Evolutionary conservation across 2,797 vertebrate genomes (phyloP), one percentile per base, ranked within the genome.

Genomic region (Acanthiza pusilla): DNA sequence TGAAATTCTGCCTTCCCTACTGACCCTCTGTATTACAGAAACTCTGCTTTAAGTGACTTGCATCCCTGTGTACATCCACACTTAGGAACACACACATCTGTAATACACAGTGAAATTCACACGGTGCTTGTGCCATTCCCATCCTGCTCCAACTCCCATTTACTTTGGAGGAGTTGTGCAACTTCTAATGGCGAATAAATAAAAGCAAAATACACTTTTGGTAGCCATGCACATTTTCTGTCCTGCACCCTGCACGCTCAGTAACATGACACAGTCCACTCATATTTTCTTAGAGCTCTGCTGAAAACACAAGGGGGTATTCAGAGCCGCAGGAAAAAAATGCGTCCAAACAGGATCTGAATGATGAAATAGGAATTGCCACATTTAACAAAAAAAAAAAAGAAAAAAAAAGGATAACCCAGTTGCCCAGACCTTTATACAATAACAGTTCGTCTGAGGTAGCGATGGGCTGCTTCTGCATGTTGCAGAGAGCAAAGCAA

Each of bases 401-500:
- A n/a, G n/a, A 20, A 58, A 30, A 63, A 67, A 60, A 30, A 3
- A 66, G 63, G 58, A 72, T 88, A 85, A 92, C 34, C 51, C 72
- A 48, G 78, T 75, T 57, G 91, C 63, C 51, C 91, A 85, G 68
- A 87, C 66, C 85, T 94, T 79, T 65, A 75, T 74, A 91, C 94
- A 88, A 81, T 32, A 94, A 71, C 87, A 92, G 92, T 84, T 96
- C 27, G 73, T 54, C 63, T 85, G 72, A 92, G 96, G 94, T 91
- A 96, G 92, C 18, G 55, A 79, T 8, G 67, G 74, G 81, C 71
- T 96, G 61, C 94, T 93, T 57, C 94, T 43, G 94, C 88, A 78
- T 81, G 92, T 93, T 97, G 96, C 95, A 95, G 93, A 97, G 96
- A 96, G 96, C 94, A 95, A 79, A 96, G 94, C 86, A 55, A 98